Conservation (phyloP, 1,140 invertebrate genomes). For the Drosophila trapezifrons region DNA sequence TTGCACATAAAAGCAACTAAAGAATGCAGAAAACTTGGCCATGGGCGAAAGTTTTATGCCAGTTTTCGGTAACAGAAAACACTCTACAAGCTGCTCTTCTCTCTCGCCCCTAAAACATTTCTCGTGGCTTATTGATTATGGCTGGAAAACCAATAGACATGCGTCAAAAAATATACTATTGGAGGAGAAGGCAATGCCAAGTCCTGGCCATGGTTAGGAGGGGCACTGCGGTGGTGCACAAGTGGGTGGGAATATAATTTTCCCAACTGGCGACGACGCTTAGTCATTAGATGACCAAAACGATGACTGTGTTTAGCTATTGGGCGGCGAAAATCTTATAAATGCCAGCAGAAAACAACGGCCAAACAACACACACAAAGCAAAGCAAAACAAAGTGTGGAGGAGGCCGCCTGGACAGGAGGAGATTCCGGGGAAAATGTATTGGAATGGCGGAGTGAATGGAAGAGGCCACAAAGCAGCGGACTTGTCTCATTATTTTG, state of each 20-base stretch:
- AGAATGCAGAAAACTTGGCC: constrained; percentile 16
- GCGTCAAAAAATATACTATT: constrained; percentile 39
- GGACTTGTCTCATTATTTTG: constrained; percentile 75
- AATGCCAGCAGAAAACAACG: constrained; percentile 42
- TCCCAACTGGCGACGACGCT: constrained; percentile 18
- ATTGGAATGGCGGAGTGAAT: constrained; percentile 10
- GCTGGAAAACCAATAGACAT: constrained; percentile 71
- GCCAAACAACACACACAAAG: constrained; percentile 22
- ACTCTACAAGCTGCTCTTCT: constrained; percentile 14
- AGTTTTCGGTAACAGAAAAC: constrained; percentile 9
- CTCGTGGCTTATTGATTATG: constrained; percentile 64
- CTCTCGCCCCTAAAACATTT: constrained; percentile 42
- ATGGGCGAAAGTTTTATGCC: constrained; percentile 54
- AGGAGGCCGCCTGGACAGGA: not conserved
- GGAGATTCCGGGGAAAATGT: not conserved
- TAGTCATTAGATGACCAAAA: constrained; percentile 52
- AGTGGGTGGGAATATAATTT: constrained; percentile 33
- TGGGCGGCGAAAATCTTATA: constrained; percentile 44
- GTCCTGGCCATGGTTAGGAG: not conserved
- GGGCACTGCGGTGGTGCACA: not conserved
- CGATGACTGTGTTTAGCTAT: constrained; percentile 33
- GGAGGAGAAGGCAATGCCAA: constrained; percentile 1
- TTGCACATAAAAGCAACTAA: not conserved
- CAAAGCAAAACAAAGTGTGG: constrained; percentile 24
- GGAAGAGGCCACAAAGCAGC: constrained; percentile 18